Evolutionary conservation across 1,140 invertebrate species (phyloP).

Genomic region (Diabrotica virgifera): DNA sequence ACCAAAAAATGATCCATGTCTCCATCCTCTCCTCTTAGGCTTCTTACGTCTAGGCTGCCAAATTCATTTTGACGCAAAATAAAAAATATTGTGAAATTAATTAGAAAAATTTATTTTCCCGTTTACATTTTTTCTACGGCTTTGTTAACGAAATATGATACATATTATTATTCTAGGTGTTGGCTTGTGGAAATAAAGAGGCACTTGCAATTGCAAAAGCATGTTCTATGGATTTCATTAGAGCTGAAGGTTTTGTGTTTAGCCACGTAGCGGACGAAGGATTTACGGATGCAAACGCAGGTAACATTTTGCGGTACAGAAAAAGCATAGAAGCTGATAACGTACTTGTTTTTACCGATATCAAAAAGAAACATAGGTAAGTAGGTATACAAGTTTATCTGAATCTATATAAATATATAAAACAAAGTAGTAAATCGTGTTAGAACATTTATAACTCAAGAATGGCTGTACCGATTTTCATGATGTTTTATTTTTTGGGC

Average conservation of each 20-base stretch:
- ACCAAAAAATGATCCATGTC: no score
- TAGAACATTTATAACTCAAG: no score
- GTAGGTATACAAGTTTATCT: slow-evolving; percentile 35
- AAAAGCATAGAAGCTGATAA: slow-evolving; percentile 66
- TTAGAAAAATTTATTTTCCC: no score
- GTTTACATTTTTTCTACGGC: no score
- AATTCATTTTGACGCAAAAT: no score
- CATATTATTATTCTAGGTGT: slow-evolving; percentile 52
- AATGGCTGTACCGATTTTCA: no score
- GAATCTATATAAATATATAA: no score
- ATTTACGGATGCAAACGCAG: slow-evolving; percentile 74
- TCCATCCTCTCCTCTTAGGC: no score
- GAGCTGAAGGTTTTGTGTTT: slow-evolving; percentile 80
- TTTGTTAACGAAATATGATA: neutral
- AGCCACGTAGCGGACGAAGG: slow-evolving; percentile 83
- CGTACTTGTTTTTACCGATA: slow-evolving; percentile 71
- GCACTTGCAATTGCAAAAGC: slow-evolving; percentile 75
- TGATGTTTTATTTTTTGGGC: no score
- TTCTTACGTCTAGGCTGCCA: no score
- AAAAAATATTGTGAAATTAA: no score
- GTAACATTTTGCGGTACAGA: slow-evolving; percentile 68
- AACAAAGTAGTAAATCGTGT: no score
- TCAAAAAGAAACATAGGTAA: slow-evolving; percentile 86
- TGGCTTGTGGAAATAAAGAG: slow-evolving; percentile 74
- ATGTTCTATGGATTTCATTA: slow-evolving; percentile 71